Percentiles rank a stretch among this genome's conserved stretches.
Conservation (phyloP, 2,113 vertebrate species). For the Tragulus kanchil region DNA sequence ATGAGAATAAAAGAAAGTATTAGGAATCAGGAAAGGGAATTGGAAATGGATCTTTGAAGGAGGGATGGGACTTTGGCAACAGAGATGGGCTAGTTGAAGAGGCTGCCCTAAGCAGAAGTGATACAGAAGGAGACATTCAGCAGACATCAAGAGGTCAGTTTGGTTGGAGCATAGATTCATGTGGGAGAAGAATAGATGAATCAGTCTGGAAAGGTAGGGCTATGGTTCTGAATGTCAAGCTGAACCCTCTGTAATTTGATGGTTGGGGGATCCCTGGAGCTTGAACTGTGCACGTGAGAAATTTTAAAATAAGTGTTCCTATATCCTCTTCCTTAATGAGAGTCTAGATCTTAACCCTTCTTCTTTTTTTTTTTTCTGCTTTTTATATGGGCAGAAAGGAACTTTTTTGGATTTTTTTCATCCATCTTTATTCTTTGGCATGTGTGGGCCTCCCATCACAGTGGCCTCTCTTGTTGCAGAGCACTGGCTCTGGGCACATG, state of each 20-base stretch:
- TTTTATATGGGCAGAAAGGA: too few species aligned
- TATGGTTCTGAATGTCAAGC: neutral
- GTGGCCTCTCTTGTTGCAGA: too few species aligned
- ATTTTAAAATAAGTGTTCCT: conserved; percentile 1
- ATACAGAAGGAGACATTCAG: neutral
- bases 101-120: neutral
- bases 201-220: neutral
- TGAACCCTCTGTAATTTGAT: neutral
- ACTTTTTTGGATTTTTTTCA: too few species aligned
- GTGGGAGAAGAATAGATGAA: neutral
- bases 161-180: neutral
- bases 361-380: too few species aligned
- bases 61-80: neutral
- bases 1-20: neutral
- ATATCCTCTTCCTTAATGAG: neutral
- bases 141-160: neutral
- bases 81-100: neutral
- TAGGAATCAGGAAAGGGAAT: neutral
- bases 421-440: too few species aligned
- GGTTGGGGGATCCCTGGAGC: neutral
- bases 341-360: neutral
- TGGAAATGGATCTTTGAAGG: neutral
- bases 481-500: too few species aligned
- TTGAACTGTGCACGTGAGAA: neutral
- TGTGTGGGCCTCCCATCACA: too few species aligned